Evolutionary conservation across 2,888 invertebrate species (phyloP).

Genomic region (Dasysyrphus albostriatus): DNA sequence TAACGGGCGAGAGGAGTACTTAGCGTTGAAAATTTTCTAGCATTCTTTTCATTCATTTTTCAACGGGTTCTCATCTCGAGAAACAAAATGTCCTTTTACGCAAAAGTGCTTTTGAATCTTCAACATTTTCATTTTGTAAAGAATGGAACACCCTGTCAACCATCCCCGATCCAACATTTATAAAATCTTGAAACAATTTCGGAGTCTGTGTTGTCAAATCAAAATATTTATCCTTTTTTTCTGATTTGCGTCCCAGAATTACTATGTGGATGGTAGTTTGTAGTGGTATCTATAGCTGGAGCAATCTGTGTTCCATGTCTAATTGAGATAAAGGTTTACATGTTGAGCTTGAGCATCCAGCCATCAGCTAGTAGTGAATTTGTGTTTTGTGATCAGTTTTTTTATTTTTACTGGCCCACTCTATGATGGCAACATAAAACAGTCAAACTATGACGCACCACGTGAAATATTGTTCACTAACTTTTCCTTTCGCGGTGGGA

Average conservation of each 20-base stretch:
- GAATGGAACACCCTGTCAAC: constrained; percentile 20
- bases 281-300: too few relatives aligned
- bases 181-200: constrained; percentile 37
- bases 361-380: constrained; percentile 3
- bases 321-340: constrained; percentile 70
- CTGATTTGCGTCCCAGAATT: background rate
- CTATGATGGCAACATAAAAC: constrained; percentile 68
- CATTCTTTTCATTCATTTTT: too few relatives aligned
- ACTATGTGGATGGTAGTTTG: constrained; percentile 26
- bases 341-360: constrained; percentile 5
- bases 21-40: too few relatives aligned
- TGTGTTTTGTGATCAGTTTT: constrained; percentile 6
- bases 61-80: too few relatives aligned
- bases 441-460: constrained; percentile 75
- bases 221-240: constrained; percentile 73
- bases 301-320: constrained; percentile 62
- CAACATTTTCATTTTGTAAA: too few relatives aligned
- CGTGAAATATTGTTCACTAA: constrained; percentile 56
- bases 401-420: constrained; percentile 59
- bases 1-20: too few relatives aligned
- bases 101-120: too few relatives aligned
- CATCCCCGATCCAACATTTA: background rate
- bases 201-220: constrained; percentile 65
- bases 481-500: background rate
- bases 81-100: too few relatives aligned